Base-by-base conservation (phyloP, 2,113 vertebrate species). In the Proteles cristata region DNA sequence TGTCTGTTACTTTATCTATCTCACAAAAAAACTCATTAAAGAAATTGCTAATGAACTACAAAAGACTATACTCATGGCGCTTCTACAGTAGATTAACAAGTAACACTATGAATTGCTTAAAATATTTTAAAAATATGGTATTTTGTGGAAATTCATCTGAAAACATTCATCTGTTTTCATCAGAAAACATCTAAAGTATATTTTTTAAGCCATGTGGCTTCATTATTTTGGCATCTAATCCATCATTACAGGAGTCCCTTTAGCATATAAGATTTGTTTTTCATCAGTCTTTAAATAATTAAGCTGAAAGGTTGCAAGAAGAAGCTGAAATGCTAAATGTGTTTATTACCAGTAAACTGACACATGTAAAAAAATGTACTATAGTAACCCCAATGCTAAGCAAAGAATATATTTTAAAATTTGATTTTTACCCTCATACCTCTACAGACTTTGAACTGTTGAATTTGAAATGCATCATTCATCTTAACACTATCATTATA, bases 1-100 rank as follows among this genome's bases (percentile, higher is more conserved):
- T 99, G 99, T 99, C 99, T 99, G 99, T 99, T 99, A 99, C 98
- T 98, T 99, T 99, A 99, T 99, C 99, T 99, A 99, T 99, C 99
- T 99, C 98, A 99, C 99, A 98, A 98, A 99, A 99, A 98, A 98
- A 98, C 99, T 99, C 99, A 99, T 99, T 99, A 99, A 99, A 99
- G 98, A 99, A 98, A 98, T 98, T 99, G 98, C 98, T 99, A 99
- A 99, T 99, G 99, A 99, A 99, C 98, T 98, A 99, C 98, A 99
- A 99, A 99, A 99, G 98, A 99, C 98, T 97, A 97, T 97, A 98
- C 96, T 98, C 97, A 97, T 97, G 98, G 97, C 98, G 98, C 96
- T 98, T 98, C 98, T 97, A 97, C 85, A 98, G 97, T 95, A 98
- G 98, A 98, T 98, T 99, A 98, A 98, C 98, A 99, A 96, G 96